Conservation (phyloP, 2,888 invertebrate genomes). For the Acrocyrtus sp. region DNA sequence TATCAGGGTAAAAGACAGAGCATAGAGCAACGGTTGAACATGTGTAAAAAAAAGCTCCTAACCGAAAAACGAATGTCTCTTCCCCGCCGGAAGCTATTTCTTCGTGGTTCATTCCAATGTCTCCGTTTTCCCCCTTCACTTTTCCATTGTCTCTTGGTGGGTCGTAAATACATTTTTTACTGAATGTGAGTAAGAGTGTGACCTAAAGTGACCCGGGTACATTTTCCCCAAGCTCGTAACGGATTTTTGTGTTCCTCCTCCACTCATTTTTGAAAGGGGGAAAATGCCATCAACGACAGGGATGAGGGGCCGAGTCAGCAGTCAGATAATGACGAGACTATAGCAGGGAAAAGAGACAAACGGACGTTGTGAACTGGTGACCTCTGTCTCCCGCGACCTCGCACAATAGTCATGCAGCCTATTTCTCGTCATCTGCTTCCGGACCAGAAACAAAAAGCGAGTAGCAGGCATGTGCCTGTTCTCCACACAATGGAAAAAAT, state of each 20-base stretch:
- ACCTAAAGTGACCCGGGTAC: constrained; percentile 33
- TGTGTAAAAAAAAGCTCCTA: no score
- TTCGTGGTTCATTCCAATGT: no score
- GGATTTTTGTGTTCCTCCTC: no score
- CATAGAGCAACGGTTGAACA: no score
- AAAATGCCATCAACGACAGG: background rate
- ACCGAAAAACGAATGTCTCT: background rate
- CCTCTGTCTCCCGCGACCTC: constrained; percentile 18
- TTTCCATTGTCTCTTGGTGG: no score
- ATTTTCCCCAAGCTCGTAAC: constrained; percentile 7
- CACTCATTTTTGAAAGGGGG: no score
- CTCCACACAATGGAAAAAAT: no score
- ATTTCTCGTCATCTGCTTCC: constrained; percentile 35
- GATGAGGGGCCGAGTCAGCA: background rate
- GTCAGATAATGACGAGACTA: no score
- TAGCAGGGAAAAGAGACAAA: constrained; percentile 7
- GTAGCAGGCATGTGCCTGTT: constrained; percentile 20
- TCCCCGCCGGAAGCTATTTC: constrained; percentile 31
- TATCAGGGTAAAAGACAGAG: no score
- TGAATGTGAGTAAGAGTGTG: no score
- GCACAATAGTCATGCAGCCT: background rate
- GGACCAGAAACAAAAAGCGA: no score
- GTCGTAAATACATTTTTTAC: no score
- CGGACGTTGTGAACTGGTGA: constrained; percentile 38
- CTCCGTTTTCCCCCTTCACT: background rate